Conservation (phyloP, 2,888 invertebrate genomes). For the Limnephilus auricula region DNA sequence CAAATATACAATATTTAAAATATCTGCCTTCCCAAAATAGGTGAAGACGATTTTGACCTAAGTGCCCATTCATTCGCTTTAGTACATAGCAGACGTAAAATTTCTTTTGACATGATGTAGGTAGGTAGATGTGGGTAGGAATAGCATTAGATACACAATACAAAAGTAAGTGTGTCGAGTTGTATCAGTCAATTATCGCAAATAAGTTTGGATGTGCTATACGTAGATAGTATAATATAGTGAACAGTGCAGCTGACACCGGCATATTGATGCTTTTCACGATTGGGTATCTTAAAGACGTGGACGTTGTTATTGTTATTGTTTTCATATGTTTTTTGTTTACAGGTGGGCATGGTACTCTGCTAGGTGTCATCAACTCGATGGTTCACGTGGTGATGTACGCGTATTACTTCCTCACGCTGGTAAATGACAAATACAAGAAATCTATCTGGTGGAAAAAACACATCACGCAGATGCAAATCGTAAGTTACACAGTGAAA, state of each 20-base stretch:
- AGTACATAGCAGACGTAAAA: not conserved
- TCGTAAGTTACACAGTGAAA: conserved; percentile 74
- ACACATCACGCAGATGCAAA: conserved; percentile 89
- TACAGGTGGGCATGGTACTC: conserved; percentile 82
- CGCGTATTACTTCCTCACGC: conserved; percentile 86
- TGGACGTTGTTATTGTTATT: not conserved
- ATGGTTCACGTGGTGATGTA: conserved; percentile 91
- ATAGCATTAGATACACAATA: not conserved
- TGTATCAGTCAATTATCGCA: not conserved
- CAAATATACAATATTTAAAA: not conserved
- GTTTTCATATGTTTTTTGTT: conserved; percentile 63
- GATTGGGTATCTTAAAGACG: not conserved
- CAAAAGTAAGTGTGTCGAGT: not conserved
- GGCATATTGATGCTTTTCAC: too few relatives aligned
- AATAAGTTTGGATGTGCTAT: not conserved
- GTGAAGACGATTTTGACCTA: not conserved
- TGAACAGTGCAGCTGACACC: too few relatives aligned
- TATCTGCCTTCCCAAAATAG: not conserved
- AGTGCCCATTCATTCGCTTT: not conserved
- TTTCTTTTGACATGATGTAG: not conserved
- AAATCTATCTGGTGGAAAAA: conserved; percentile 90
- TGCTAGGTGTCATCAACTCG: conserved; percentile 83
- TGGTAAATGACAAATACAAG: conserved; percentile 83
- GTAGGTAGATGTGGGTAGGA: not conserved
- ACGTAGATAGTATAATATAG: not conserved